Evolutionary conservation across 2,888 invertebrate species (phyloP), one percentile per base, ranked within the genome.

Genomic region (Tetramorium bicarinatum): DNA sequence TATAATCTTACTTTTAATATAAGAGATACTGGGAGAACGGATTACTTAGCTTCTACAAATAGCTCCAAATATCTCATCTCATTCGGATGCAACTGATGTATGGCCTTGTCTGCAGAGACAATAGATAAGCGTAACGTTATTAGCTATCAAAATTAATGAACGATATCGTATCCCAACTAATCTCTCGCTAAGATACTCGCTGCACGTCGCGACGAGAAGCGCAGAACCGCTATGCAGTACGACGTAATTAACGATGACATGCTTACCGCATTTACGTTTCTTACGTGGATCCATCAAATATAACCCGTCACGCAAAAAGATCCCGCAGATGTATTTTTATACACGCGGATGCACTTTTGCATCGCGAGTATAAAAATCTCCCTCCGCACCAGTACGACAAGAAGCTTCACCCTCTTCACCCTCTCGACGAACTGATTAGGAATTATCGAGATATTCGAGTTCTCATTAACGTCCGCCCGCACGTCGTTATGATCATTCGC

Each of bases 131-230:
- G 29, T 49, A 44, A 54, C 54, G 41, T 77, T 77, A 67, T 77
- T 77, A 77, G 54, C 13, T 44, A 29, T 77, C 77, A 41, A 29
- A 67, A 41, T 67, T 67, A 77, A 77, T 77, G 77, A 67, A 62
- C 76, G 62, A 76, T 62, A 49, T 59, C 11, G 64, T 76, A 76
- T 25, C n/a, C 38, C 18, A 67, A 67, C 64, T 66, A 77, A 77
- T 77, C 77, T 67, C 54, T 52, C 49, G 38, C 25, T 76, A 54
- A 49, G 52, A 54, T 52, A 77, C 52, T n/a, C n/a, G 54, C 18
- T 44, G 11, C 44, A 61, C 59, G 25, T 54, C 25, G 64, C 8
- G n/a, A n/a, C 34, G 64, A 64, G 49, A 54, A 54, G 25, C 38
- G 18, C 62, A 44, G 11, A 25, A 34, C 29, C 15, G n/a, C 62